These are phyloP conservation scores for Ammodramus savannarum DNA, from an alignment of 2,113 vertebrate species.

Conservation along the genomic window DNA sequence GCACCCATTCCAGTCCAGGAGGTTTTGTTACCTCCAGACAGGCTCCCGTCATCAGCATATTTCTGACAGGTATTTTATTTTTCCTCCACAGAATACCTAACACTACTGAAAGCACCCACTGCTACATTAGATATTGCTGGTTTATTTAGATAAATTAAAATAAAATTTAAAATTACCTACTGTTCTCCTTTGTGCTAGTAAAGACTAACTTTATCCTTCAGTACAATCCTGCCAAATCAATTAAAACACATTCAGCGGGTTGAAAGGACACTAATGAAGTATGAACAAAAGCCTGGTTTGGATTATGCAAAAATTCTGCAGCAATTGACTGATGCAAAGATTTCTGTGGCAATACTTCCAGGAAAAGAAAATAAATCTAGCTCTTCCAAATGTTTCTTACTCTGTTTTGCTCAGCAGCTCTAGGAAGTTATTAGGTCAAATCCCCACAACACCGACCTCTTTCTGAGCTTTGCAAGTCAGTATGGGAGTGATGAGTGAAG, in stretches of 20 bases:
- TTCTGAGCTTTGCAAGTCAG: not conserved
- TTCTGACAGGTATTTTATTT: conserved; percentile 57
- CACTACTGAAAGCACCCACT: not conserved
- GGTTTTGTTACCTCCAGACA: conserved; percentile 48
- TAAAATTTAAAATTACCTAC: not conserved
- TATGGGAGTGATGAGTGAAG: not conserved
- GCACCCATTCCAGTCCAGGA: conserved; percentile 25
- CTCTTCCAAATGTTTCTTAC: not conserved
- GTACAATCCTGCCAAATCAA: conserved; percentile 38
- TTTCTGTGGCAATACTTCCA: not conserved
- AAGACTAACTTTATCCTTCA: conserved; percentile 25
- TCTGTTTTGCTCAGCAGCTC: not conserved
- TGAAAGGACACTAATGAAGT: not conserved
- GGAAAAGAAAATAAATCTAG: not conserved
- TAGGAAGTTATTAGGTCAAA: not conserved
- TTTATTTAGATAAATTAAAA: not conserved
- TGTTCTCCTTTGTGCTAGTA: conserved; percentile 6
- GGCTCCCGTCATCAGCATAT: conserved; percentile 26
- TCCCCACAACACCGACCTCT: not conserved
- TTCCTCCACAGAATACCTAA: not conserved
- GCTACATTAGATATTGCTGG: not conserved
- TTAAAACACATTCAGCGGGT: not conserved
- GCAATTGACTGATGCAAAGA: not conserved
- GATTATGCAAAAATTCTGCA: conserved; percentile 9
- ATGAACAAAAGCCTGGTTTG: not conserved